Conservation (phyloP, 2,888 invertebrate genomes). For the Rhamphomyia laevipes region DNA sequence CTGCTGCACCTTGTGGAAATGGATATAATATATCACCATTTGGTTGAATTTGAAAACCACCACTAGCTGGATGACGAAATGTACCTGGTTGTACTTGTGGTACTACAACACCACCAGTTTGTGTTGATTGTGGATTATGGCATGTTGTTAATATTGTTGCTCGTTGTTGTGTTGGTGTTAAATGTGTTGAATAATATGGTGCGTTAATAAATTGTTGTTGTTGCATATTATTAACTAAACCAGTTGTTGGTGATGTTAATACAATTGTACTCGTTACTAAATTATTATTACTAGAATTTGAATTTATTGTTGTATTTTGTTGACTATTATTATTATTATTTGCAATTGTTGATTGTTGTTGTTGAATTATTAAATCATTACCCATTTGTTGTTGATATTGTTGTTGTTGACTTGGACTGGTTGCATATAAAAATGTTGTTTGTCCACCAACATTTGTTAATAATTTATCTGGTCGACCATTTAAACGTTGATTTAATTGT, state of each 20-base stretch:
- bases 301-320: slow-evolving; percentile 15
- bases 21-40: slow-evolving; percentile 47
- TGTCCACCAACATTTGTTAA: slow-evolving; percentile 16
- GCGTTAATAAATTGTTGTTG: slow-evolving; percentile 26
- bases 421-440: slow-evolving; percentile 12
- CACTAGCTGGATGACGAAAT: slow-evolving; percentile 27
- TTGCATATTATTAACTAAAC: slow-evolving; percentile 20
- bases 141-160: slow-evolving; percentile 30
- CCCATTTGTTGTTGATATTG: slow-evolving; percentile 17
- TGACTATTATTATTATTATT: slow-evolving; percentile 15
- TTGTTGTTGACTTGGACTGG: slow-evolving; percentile 16
- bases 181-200: slow-evolving; percentile 14
- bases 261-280: slow-evolving; percentile 20
- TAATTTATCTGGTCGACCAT: slow-evolving; percentile 28
- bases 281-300: slow-evolving; percentile 14
- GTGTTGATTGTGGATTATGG: too few relatives aligned
- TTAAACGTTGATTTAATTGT: slow-evolving; percentile 30
- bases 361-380: slow-evolving; percentile 14
- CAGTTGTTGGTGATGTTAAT: slow-evolving; percentile 29
- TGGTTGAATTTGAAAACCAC: slow-evolving; percentile 38
- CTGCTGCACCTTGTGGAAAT: slow-evolving; percentile 25
- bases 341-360: slow-evolving; percentile 13
- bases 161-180: slow-evolving; percentile 23
- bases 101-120: neutral
- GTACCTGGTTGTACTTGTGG: slow-evolving; percentile 19